Percentiles rank a stretch among this genome's conserved stretches.
These are phyloP conservation scores for Echinometra lucunter DNA, from an alignment of 53 echinoderm and acorn worm genomes.

Conservation along the genomic window DNA sequence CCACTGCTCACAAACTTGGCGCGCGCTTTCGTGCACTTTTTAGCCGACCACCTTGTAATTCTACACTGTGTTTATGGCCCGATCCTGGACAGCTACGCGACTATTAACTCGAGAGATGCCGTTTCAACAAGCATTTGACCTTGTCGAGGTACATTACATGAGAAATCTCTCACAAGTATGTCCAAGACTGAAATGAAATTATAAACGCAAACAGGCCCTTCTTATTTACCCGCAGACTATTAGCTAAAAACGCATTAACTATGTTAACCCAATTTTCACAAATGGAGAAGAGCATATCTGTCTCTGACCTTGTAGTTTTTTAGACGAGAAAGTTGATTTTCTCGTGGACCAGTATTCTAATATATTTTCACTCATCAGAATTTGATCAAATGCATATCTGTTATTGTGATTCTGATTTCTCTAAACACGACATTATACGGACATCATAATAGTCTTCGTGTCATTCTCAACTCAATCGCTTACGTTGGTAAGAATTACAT, in stretches of 20 bases:
- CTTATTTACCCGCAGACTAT: not conserved
- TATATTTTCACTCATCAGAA: too few species aligned
- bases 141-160: conserved; percentile 12
- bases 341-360: too few species aligned
- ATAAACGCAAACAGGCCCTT: not conserved
- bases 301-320: not conserved
- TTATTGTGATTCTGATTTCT: too few species aligned
- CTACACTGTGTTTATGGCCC: conserved; percentile 30
- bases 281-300: not conserved
- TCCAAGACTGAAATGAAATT: not conserved
- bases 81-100: not conserved
- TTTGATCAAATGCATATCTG: too few species aligned
- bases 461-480: too few species aligned
- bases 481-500: too few species aligned
- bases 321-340: not conserved
- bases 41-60: not conserved
- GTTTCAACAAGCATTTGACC: not conserved
- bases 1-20: conserved; percentile 3
- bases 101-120: not conserved
- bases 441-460: too few species aligned
- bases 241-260: not conserved
- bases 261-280: not conserved
- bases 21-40: conserved; percentile 49
- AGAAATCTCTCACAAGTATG: not conserved
- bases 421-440: too few species aligned